A percentile compares a stretch with the other conserved stretches of the same genome.
Conservation (phyloP, 2,113 vertebrate species). For the Castor canadensis region DNA sequence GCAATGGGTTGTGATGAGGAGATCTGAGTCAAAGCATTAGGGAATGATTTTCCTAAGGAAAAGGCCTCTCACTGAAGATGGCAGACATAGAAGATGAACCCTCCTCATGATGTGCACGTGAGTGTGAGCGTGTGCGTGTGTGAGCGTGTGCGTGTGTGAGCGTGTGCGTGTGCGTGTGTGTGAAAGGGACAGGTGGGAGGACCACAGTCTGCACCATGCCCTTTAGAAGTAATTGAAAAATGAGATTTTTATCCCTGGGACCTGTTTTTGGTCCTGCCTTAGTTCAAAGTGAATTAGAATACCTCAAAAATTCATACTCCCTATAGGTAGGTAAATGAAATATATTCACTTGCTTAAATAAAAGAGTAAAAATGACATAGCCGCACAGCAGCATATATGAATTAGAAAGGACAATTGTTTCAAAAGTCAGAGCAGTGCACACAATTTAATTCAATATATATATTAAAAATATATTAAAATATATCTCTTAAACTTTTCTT, state of each 20-base stretch:
- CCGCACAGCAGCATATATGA: neutral
- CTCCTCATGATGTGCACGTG: too few species aligned
- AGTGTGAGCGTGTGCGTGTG: rapidly evolving
- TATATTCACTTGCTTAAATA: neutral
- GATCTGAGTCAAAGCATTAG: neutral
- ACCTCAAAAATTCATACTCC: neutral
- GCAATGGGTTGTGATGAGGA: neutral
- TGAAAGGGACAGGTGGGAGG: neutral
- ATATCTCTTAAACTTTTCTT: neutral
- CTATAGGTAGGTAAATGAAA: neutral
- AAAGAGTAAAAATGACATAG: neutral
- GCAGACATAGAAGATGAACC: too few species aligned
- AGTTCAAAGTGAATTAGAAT: neutral
- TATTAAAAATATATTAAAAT: neutral
- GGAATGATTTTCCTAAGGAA: rapidly evolving
- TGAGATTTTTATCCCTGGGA: neutral
- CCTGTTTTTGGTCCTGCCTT: neutral
- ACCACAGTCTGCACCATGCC: neutral
- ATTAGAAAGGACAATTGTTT: neutral
- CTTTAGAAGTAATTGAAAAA: neutral
- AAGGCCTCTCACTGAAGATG: neutral
- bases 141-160: neutral
- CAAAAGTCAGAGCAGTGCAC: neutral
- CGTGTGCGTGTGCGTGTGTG: rapidly evolving
- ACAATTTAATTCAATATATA: too few species aligned